Conservation (phyloP, 2,888 invertebrate species). For the Tipula helvola region DNA sequence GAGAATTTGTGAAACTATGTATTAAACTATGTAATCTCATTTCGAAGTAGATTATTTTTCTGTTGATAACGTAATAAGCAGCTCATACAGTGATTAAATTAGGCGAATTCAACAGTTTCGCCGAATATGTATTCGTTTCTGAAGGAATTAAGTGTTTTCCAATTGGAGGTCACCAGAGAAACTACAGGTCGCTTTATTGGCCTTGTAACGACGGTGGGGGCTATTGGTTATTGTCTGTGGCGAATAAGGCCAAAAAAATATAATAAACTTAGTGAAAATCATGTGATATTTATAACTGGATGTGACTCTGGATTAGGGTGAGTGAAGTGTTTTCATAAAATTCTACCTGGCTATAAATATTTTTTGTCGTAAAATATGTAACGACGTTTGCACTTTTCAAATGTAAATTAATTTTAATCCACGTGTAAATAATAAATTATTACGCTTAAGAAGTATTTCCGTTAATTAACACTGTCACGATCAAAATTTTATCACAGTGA, state of each 20-base stretch:
- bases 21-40: background rate
- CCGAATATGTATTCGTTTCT: background rate
- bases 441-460: too few species aligned
- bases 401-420: too few species aligned
- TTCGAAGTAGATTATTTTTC: background rate
- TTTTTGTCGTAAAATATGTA: too few species aligned
- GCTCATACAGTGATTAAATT: background rate
- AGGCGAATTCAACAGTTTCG: background rate
- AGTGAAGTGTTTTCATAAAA: slow-evolving; percentile 15
- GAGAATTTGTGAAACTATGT: background rate
- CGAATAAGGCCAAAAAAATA: slow-evolving; percentile 10
- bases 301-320: slow-evolving; percentile 78
- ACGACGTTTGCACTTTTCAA: too few species aligned
- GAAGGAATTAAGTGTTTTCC: background rate
- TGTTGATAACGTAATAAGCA: background rate
- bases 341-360: background rate
- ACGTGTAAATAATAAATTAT: too few species aligned
- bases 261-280: slow-evolving; percentile 22
- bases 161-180: background rate
- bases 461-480: too few species aligned
- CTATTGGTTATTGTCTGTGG: background rate
- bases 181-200: background rate
- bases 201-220: background rate
- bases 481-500: too few species aligned
- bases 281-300: slow-evolving; percentile 61